Evolutionary conservation across 1,140 invertebrate species (phyloP), one percentile per base, ranked within the genome.

Genomic region (Drosophila lowei): DNA sequence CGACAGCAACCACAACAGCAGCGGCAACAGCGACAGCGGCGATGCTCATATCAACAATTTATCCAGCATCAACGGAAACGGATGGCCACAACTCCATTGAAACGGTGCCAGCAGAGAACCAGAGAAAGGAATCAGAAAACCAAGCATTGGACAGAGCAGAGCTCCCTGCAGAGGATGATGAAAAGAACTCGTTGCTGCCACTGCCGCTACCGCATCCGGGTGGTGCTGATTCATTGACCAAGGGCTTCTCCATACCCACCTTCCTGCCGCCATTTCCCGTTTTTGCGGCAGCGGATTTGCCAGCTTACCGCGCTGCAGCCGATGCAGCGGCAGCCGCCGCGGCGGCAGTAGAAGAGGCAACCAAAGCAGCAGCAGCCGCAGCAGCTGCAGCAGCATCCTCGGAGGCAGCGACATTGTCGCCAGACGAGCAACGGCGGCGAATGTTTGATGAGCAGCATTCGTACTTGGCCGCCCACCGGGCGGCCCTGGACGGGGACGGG

Each of bases 201-300:
- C 30, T 34, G 30, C 9, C 30, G 42, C 49, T 56, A 16, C 47
- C 54, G 53, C 79, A 75, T 81, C 74, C 70, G 78, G 78, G 42
- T 61, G 80, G 55, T 23, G 44, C 84, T 58, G 84, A 83, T 59
- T 68, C 79, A 72, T 75, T 90, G 74, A 88, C 79, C 62, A 90
- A 89, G 66, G 89, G 89, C 15, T 90, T 90, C 72, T 90, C 89
- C 57, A 90, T 90, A 23, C 89, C 89, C n/a, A 90, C 89, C 52
- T 90, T 90, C 61, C 70, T 90, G 59, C 89, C 89, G 23, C 89
- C 89, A 48, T 89, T 90, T 75, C 89, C 89, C 61, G 79, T 78
- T 44, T 90, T 90, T 47, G 84, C 89, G 38, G 89, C 86, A 34
- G 89, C 89, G 34, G 85, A 90, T 78, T 56, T 90, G 63, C 81